phyloP scores from a whole-genome alignment of 2,888 invertebrate species.

The Hermaeophaga mercurialis region DNA sequence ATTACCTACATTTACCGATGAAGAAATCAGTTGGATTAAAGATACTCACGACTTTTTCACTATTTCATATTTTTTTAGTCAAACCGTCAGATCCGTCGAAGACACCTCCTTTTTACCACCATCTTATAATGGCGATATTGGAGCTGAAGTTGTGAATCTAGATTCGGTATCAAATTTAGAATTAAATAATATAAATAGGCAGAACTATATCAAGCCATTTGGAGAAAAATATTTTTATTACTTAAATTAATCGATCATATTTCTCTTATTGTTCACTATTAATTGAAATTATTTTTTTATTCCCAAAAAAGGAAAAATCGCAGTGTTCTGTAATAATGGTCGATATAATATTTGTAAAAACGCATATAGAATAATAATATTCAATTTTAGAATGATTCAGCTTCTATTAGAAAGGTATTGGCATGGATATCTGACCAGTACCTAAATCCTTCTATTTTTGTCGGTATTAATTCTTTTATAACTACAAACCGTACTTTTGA shows the following conservation, averaged over 20 bases:
- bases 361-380: too few relatives aligned
- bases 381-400: constrained; percentile 5
- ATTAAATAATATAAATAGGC: too few relatives aligned
- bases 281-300: too few relatives aligned
- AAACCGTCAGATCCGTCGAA: background rate
- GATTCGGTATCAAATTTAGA: too few relatives aligned
- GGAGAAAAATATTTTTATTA: too few relatives aligned
- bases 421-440: constrained; percentile 11
- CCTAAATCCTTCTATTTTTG: constrained; percentile 6
- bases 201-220: too few relatives aligned
- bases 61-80: constrained; percentile 47
- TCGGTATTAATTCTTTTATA: constrained; percentile 2
- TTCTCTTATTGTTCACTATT: too few relatives aligned
- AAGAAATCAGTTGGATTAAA: constrained; percentile 64
- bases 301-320: too few relatives aligned
- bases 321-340: too few relatives aligned
- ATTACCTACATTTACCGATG: constrained; percentile 64
- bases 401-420: constrained; percentile 6
- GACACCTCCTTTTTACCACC: background rate
- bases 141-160: too few relatives aligned
- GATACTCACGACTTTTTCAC: constrained; percentile 75
- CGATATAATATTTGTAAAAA: too few relatives aligned
- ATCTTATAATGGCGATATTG: constrained; percentile 3
- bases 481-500: background rate
- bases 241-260: too few relatives aligned